Evolutionary conservation across 2,113 vertebrate genomes (phyloP).

Genomic region (Brienomyrus longianalis): DNA sequence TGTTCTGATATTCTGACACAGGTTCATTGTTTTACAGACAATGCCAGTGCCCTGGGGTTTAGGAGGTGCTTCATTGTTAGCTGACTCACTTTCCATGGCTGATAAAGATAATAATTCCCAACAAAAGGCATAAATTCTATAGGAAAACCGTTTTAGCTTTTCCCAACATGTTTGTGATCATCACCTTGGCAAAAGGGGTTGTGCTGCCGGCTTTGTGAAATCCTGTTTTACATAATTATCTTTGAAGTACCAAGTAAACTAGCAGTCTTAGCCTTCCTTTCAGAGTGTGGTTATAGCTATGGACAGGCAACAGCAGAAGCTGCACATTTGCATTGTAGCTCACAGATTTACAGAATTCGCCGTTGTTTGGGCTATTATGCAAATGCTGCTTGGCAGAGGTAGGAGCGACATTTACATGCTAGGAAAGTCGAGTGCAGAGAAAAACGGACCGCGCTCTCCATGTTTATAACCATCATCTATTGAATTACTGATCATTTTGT

Average conservation of each 20-base stretch:
- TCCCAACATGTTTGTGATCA: not conserved
- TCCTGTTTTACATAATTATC: not conserved
- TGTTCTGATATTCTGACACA: not conserved
- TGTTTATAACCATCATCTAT: not conserved
- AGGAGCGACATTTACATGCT: not conserved
- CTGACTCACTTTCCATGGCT: not conserved
- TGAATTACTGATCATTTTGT: not conserved
- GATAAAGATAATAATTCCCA: not conserved
- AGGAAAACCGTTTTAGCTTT: not conserved
- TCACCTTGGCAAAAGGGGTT: not conserved
- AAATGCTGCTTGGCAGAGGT: not conserved
- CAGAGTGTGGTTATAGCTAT: not conserved
- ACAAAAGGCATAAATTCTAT: not conserved
- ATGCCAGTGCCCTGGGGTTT: not conserved
- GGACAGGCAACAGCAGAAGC: not conserved
- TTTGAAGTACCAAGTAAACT: not conserved
- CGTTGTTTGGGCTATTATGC: not conserved
- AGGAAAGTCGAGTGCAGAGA: not conserved
- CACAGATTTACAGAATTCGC: not conserved
- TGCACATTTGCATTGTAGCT: not conserved
- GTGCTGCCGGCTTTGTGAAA: not conserved
- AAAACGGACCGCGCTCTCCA: not conserved
- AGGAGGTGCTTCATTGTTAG: not conserved
- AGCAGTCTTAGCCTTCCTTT: not conserved
- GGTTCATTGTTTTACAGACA: not conserved